Base-by-base conservation (phyloP, 2,888 invertebrate species). In the Stenoptilia bipunctidactyla region DNA sequence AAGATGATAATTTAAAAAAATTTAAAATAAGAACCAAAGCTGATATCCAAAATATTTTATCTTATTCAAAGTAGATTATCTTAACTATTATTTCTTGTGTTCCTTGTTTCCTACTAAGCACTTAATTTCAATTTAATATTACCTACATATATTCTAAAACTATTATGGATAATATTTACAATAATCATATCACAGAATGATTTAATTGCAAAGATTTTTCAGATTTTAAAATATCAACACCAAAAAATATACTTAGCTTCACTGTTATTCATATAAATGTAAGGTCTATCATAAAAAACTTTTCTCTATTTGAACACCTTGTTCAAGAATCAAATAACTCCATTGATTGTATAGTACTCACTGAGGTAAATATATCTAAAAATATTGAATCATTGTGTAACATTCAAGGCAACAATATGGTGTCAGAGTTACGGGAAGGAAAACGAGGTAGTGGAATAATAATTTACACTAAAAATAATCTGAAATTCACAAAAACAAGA, bases 371-470 rank as follows among this genome's bases (percentile, higher is more conserved):
- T 10, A 30, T 30, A 8, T 30, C 30, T n/a, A 12, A 20, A n/a
- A 20, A 20, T 8, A 20, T 20, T 20, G 20, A 20, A 20, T 20
- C 20, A 20, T 20, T 20, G 20, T 20, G 8, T 20, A 20, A 5
- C 3, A 20, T 8, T 5, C 8, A 20, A 20, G 4, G 8, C 8
- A n/a, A n/a, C n/a, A n/a, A n/a, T n/a, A n/a, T n/a, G n/a, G n/a
- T n/a, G n/a, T n/a, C n/a, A n/a, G n/a, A n/a, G n/a, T n/a, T n/a
- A n/a, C n/a, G n/a, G n/a, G n/a, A 2, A 6, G 36, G 43, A 2
- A 40, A 34, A 40, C 47, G 43, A 40, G 50, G 50, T 6, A 49
- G 50, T 20, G 48, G 49, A 13, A 46, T 49, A 20, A 45, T 48
- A 27, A 34, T 49, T 13, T 49, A 49, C 33, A 15, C 12, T 3